A percentile compares a stretch with the other conserved stretches of the same genome.
Conservation (phyloP, 2,797 vertebrate genomes). For the Ficedula albicollis region DNA sequence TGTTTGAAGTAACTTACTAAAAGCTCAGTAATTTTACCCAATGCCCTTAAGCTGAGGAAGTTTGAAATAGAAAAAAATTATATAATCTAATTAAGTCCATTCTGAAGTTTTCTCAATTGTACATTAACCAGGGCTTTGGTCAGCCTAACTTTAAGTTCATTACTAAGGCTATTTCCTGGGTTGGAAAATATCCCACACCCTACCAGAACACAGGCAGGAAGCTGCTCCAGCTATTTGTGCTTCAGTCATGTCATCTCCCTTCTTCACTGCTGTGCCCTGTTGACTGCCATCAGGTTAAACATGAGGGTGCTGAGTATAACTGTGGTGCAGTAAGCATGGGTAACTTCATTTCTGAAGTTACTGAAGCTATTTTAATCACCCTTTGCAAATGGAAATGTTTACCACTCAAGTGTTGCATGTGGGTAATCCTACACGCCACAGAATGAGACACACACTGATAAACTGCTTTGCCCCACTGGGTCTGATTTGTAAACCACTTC, state of each 20-base stretch:
- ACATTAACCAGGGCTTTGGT: neutral
- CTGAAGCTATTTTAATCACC: neutral
- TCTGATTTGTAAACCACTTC: neutral
- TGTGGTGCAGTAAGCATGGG: neutral
- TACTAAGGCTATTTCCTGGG: neutral
- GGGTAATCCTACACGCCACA: neutral
- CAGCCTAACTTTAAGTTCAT: neutral
- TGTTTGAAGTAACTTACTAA: neutral
- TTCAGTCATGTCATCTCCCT: neutral
- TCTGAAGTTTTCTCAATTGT: neutral
- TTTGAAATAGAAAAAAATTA: neutral
- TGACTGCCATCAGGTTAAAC: neutral
- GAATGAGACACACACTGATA: neutral
- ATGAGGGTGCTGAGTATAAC: neutral
- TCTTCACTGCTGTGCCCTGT: neutral
- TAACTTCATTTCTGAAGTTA: neutral
- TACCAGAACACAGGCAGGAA: neutral
- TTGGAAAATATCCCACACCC: neutral
- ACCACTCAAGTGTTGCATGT: neutral
- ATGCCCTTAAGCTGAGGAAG: neutral
- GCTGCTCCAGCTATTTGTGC: neutral
- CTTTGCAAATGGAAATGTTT: neutral
- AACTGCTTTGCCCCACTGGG: neutral
- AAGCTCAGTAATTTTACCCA: neutral
- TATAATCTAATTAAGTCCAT: neutral